Conservation (phyloP, 2,113 vertebrate species). For the Charina bottae region DNA sequence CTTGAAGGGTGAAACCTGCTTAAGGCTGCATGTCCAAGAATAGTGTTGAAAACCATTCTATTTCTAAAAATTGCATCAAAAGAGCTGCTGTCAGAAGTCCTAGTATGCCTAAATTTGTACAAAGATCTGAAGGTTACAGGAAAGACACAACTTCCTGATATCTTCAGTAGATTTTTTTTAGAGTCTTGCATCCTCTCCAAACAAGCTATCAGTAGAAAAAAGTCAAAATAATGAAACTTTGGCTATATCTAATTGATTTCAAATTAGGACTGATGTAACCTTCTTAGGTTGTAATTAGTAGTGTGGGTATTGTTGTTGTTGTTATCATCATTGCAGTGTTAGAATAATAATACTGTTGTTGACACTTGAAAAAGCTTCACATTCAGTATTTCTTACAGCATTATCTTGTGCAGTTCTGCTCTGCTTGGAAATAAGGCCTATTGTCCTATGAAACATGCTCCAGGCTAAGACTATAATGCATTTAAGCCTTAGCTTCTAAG, state of each 20-base stretch:
- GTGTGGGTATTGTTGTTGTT: background rate
- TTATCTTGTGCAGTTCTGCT: background rate
- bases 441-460: background rate
- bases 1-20: background rate
- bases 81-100: slow-evolving; percentile 48
- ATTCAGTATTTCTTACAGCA: background rate
- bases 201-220: slow-evolving; percentile 45
- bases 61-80: slow-evolving; percentile 59
- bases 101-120: slow-evolving; percentile 60
- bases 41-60: background rate
- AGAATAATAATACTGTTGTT: background rate
- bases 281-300: background rate
- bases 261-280: background rate
- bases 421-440: background rate
- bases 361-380: too few relatives aligned
- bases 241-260: rapidly evolving
- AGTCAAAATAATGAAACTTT: slow-evolving; percentile 8
- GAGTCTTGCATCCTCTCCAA: slow-evolving; percentile 36
- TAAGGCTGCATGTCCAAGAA: background rate
- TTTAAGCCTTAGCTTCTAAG: background rate
- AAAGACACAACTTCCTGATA: slow-evolving; percentile 66
- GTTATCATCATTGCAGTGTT: background rate
- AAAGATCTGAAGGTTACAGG: slow-evolving; percentile 58
- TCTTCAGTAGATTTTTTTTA: slow-evolving; percentile 42
- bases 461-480: background rate